Evolutionary conservation across 2,113 vertebrate species (phyloP).

Genomic region (Podarcis cretensis): DNA sequence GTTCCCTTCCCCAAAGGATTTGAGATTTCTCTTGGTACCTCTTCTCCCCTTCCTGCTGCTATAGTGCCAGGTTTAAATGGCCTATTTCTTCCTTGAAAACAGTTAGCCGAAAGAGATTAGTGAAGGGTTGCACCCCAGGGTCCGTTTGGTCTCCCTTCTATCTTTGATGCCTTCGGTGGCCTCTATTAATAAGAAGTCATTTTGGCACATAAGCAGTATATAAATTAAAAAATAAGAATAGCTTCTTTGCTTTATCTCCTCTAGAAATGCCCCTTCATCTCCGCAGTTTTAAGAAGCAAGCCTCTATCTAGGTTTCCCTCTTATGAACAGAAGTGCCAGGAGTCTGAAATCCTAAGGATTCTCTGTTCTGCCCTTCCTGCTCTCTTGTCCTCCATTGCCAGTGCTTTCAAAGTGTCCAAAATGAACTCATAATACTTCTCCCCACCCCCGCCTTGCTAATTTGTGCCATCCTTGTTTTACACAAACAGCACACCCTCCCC

Average conservation of each 20-base stretch:
- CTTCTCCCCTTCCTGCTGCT: background rate
- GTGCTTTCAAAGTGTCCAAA: background rate
- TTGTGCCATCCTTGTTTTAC: background rate
- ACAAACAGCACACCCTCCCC: background rate
- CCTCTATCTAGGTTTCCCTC: background rate
- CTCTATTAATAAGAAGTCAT: too few species aligned
- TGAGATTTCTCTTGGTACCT: background rate
- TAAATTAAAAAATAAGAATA: too few species aligned
- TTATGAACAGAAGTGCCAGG: background rate
- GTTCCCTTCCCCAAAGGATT: background rate
- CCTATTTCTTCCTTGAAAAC: background rate
- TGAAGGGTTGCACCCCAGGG: background rate
- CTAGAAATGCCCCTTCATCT: background rate
- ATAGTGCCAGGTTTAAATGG: background rate
- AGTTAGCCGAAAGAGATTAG: background rate
- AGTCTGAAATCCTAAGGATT: background rate
- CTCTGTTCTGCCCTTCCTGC: background rate
- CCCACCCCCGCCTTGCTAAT: background rate
- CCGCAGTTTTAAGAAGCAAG: background rate
- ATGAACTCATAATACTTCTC: background rate
- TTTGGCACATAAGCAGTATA: too few species aligned
- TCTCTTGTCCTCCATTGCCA: background rate
- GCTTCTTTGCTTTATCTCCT: background rate
- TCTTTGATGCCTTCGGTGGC: background rate
- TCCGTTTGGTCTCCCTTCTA: background rate